A percentile compares a stretch with the other conserved stretches of the same genome.
These are phyloP conservation scores for Ceuthmochares aereus DNA, from an alignment of 2,113 vertebrate genomes.

Conservation along the genomic window DNA sequence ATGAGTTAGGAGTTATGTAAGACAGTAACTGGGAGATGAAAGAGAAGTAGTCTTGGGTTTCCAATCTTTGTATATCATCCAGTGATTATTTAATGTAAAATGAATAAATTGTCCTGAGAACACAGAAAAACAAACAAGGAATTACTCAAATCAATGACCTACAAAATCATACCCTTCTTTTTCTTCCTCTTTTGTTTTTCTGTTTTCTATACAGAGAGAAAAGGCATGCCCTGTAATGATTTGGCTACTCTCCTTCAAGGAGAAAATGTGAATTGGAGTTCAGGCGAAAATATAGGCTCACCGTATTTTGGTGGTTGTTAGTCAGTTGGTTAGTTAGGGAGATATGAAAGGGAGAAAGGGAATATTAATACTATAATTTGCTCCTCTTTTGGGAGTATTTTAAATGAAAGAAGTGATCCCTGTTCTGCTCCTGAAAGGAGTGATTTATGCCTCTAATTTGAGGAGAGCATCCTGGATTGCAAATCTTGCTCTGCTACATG, in stretches of 20 bases:
- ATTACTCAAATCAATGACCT: neutral
- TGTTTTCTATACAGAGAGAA: rapidly evolving
- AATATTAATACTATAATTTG: neutral
- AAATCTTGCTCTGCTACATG: neutral
- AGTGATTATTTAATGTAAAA: neutral
- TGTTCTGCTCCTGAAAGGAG: neutral
- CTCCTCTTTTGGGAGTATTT: neutral
- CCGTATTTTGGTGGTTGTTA: neutral
- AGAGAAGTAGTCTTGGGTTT: neutral
- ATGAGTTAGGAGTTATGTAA: neutral
- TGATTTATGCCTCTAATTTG: constrained; percentile 3
- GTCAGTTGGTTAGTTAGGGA: neutral
- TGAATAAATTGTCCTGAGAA: neutral
- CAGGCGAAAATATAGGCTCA: neutral
- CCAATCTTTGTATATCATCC: neutral
- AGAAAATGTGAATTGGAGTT: neutral
- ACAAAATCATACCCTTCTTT: neutral
- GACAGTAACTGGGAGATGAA: neutral
- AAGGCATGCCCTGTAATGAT: neutral
- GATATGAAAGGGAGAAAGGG: neutral
- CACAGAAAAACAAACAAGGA: neutral
- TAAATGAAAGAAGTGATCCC: neutral
- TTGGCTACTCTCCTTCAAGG: neutral
- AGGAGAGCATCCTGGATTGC: neutral
- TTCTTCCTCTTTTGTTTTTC: neutral